Evolutionary conservation across 1,140 invertebrate genomes (phyloP).

Genomic region (Matsumurasca onukii): DNA sequence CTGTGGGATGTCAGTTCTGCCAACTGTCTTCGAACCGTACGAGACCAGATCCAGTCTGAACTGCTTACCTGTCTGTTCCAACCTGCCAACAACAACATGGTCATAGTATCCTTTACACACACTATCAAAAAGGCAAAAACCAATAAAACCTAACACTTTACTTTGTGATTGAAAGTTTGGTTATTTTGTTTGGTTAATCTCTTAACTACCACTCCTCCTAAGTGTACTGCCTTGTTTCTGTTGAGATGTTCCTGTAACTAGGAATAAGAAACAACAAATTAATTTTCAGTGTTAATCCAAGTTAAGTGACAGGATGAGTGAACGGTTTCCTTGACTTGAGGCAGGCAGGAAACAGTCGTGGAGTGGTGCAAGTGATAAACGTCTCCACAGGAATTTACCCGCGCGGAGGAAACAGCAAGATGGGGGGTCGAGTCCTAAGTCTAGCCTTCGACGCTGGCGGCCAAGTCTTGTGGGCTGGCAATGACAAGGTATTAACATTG

Average conservation of each 20-base stretch:
- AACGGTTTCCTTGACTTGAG: slow-evolving; percentile 34
- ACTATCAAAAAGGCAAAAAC: no score
- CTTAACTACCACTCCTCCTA: no score
- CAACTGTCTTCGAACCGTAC: slow-evolving; percentile 64
- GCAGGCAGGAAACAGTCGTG: slow-evolving; percentile 74
- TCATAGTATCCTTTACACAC: slow-evolving; percentile 67
- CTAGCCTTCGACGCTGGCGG: slow-evolving; percentile 78
- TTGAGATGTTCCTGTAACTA: no score
- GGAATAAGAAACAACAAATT: no score
- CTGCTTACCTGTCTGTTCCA: slow-evolving; percentile 79
- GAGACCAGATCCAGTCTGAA: slow-evolving; percentile 62
- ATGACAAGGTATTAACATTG: slow-evolving; percentile 74
- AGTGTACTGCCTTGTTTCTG: no score
- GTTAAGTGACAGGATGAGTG: no score
- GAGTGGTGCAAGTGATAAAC: slow-evolving; percentile 77
- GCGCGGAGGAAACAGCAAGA: slow-evolving; percentile 68
- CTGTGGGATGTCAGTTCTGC: slow-evolving; percentile 66
- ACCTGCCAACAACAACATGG: slow-evolving; percentile 86
- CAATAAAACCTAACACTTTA: no score
- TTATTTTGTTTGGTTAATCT: no score
- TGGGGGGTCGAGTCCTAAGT: slow-evolving; percentile 72
- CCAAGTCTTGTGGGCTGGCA: slow-evolving; percentile 79
- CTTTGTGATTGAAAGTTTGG: no score
- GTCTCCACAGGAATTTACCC: slow-evolving; percentile 84
- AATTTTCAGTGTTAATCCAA: no score